Conservation (phyloP, 2,797 vertebrate genomes). For the Philypnodon macrostomus region DNA sequence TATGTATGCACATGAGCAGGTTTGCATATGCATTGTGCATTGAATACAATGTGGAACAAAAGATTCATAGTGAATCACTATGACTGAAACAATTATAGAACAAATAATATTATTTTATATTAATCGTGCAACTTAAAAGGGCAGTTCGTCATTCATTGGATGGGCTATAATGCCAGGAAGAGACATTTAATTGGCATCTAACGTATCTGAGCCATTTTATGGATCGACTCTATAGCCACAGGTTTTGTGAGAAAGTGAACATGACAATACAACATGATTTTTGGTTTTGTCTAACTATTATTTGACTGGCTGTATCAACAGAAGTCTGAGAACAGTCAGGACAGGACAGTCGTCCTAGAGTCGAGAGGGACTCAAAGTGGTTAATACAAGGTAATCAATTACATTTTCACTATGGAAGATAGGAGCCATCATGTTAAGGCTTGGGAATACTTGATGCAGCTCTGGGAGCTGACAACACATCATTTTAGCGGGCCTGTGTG, state of each 20-base stretch:
- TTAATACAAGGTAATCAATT: conserved; percentile 45
- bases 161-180: not conserved
- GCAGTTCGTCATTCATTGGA: not conserved
- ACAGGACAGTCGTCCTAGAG: conserved; percentile 33
- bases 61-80: too few relatives aligned
- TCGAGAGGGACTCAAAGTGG: conserved; percentile 20
- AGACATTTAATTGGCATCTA: too few relatives aligned
- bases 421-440: conserved; percentile 31
- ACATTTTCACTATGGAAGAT: conserved; percentile 29
- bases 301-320: not conserved
- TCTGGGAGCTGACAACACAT: conserved; percentile 43
- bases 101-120: too few relatives aligned
- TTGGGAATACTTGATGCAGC: conserved; percentile 31
- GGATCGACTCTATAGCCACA: too few relatives aligned
- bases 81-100: too few relatives aligned
- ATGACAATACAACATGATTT: not conserved
- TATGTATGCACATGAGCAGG: too few relatives aligned
- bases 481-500: conserved; percentile 47
- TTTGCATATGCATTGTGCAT: too few relatives aligned
- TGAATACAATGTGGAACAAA: too few relatives aligned
- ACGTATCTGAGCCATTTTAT: too few relatives aligned
- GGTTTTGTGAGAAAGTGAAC: not conserved
- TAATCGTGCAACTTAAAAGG: not conserved
- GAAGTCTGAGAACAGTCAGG: conserved; percentile 16
- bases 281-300: not conserved